Conservation (phyloP, 2,113 vertebrate genomes). For the Mus spicilegus region DNA sequence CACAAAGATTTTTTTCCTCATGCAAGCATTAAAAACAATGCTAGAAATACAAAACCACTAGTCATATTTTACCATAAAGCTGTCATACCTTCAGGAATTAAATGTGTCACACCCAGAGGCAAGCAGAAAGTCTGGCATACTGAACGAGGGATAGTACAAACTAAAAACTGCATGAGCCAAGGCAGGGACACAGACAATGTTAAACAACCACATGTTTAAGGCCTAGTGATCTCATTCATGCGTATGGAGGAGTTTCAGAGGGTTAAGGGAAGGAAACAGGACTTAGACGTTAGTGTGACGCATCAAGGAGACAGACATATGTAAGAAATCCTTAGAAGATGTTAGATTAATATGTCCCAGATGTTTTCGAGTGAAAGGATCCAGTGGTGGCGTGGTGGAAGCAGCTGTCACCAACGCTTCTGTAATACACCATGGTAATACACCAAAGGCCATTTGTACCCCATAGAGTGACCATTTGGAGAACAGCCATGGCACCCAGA, state of each 20-base stretch:
- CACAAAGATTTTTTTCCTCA: constrained; percentile 54
- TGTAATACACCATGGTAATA: not conserved
- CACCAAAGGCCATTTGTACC: not conserved
- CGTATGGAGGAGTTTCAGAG: constrained; percentile 36
- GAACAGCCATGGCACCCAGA: not conserved
- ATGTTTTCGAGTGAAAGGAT: not conserved
- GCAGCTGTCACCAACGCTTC: not conserved
- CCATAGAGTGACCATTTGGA: not conserved
- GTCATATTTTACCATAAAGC: constrained; percentile 65
- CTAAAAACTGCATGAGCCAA: not conserved
- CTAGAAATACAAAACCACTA: constrained; percentile 62
- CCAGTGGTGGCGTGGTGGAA: not conserved
- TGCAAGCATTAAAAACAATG: constrained; percentile 45
- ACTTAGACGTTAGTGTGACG: not conserved
- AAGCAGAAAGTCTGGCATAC: constrained; percentile 54
- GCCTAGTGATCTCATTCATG: not conserved
- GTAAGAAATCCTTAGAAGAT: not conserved
- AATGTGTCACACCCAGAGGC: constrained; percentile 53
- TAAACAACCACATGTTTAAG: not conserved
- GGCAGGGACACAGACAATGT: not conserved
- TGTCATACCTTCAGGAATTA: constrained; percentile 66
- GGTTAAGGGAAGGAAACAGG: not conserved
- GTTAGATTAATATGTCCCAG: not conserved
- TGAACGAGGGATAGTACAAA: not conserved
- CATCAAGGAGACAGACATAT: not conserved